phyloP scores from a whole-genome alignment of 53 echinoderm and acorn worm species.

The Echinometra lucunter region DNA sequence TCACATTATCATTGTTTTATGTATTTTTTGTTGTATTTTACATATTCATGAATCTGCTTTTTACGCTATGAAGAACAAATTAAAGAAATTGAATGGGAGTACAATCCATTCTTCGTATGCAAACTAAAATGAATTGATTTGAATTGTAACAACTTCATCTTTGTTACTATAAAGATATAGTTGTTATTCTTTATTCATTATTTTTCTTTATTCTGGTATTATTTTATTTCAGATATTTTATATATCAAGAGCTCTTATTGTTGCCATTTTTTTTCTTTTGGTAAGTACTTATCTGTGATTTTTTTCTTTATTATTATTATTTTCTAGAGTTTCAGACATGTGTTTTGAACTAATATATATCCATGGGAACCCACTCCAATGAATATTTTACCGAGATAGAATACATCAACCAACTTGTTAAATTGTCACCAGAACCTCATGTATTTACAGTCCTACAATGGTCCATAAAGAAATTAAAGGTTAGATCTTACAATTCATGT shows the following conservation, averaged over 20 bases:
- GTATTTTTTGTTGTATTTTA: too few species aligned
- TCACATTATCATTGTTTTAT: too few species aligned
- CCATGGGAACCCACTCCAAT: not conserved
- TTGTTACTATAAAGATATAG: not conserved
- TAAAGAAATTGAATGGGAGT: too few species aligned
- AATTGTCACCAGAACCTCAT: not conserved
- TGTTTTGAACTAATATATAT: not conserved
- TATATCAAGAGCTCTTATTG: conserved; percentile 64
- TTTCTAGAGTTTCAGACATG: not conserved
- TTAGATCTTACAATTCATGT: not conserved
- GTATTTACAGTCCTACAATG: not conserved
- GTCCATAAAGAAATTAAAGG: not conserved
- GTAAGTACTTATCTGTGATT: conserved; percentile 21
- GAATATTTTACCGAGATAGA: not conserved
- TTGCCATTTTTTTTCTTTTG: conserved; percentile 71
- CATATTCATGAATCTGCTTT: too few species aligned
- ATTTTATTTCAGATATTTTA: conserved; percentile 68
- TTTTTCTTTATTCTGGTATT: conserved; percentile 44
- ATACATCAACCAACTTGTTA: not conserved
- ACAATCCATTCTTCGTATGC: not conserved
- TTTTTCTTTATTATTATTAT: conserved; percentile 4
- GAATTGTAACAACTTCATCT: not conserved
- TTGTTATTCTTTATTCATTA: conserved; percentile 58
- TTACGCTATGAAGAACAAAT: not conserved
- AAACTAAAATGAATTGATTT: not conserved